Percentiles rank a stretch among this genome's conserved stretches.
Conservation (phyloP, 2,797 vertebrate species). For the Rhodeus uyekii region DNA sequence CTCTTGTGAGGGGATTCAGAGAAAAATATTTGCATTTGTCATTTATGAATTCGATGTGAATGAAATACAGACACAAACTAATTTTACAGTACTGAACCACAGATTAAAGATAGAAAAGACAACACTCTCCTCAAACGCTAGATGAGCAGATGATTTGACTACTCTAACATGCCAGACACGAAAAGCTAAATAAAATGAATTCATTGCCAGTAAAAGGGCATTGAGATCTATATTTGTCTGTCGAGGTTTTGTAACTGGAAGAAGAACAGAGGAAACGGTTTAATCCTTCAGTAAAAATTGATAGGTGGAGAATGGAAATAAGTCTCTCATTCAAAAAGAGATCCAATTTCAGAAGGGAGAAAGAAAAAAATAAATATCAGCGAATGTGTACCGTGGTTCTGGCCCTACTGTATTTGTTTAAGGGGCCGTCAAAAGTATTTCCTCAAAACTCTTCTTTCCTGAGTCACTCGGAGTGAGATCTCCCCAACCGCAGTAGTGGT, state of each 20-base stretch:
- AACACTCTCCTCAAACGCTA: constrained; percentile 48
- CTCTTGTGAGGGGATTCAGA: too few species aligned
- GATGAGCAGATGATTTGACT: constrained; percentile 60
- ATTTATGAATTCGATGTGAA: constrained; percentile 62
- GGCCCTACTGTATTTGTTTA: constrained; percentile 69
- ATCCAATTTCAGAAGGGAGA: constrained; percentile 62
- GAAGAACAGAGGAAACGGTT: constrained; percentile 71
- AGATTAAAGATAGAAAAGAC: constrained; percentile 52
- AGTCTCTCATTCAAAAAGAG: constrained; percentile 68
- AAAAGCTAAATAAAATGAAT: constrained; percentile 73
- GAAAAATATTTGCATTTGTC: too few species aligned
- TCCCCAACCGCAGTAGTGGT: constrained; percentile 74
- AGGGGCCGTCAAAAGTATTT: constrained; percentile 72
- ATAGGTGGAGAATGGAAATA: constrained; percentile 75
- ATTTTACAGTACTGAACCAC: constrained; percentile 54
- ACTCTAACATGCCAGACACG: constrained; percentile 56
- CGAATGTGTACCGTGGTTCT: constrained; percentile 62
- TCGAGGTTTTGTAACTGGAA: constrained; percentile 78
- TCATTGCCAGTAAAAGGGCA: constrained; percentile 77
- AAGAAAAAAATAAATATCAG: constrained; percentile 72
- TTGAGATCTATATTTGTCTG: constrained; percentile 75
- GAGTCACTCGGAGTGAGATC: constrained; percentile 71
- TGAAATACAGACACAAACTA: constrained; percentile 48
- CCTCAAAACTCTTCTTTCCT: constrained; percentile 63
- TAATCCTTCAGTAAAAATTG: constrained; percentile 74